A percentile compares a stretch with the other conserved stretches of the same genome.
These are phyloP conservation scores for Hypselothyrea guttata DNA, from an alignment of 2,888 invertebrate genomes.

Conservation along the genomic window DNA sequence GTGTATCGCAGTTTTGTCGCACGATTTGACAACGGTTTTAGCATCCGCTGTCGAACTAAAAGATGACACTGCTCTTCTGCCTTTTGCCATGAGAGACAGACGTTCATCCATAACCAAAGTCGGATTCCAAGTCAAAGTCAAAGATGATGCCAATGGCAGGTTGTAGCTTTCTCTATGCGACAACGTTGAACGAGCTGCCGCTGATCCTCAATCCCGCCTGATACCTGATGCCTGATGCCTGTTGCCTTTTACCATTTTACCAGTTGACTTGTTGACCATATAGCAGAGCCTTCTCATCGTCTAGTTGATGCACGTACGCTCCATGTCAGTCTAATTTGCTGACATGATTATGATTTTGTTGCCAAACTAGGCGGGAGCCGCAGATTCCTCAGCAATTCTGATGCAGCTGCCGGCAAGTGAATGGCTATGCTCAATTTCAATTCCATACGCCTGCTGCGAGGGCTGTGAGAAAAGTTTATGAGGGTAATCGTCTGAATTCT, in stretches of 20 bases:
- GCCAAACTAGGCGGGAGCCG: constrained; percentile 56
- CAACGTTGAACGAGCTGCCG: constrained; percentile 22
- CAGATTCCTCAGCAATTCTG: constrained; percentile 38
- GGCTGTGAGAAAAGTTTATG: constrained; percentile 25
- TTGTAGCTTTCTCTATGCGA: constrained; percentile 49
- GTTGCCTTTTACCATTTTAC: constrained; percentile 5
- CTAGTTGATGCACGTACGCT: constrained; percentile 74
- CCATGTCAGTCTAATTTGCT: constrained; percentile 76
- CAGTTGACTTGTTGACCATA: constrained; percentile 13
- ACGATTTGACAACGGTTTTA: constrained; percentile 67
- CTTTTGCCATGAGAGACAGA: constrained; percentile 51
- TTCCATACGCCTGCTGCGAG: constrained; percentile 35
- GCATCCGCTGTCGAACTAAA: constrained; percentile 72
- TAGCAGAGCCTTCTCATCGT: constrained; percentile 72
- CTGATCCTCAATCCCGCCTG: constrained; percentile 55
- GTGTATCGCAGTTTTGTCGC: constrained; percentile 63
- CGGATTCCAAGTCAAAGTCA: constrained; percentile 11
- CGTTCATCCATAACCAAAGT: constrained; percentile 63
- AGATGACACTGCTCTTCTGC: constrained; percentile 62
- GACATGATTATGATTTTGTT: constrained; percentile 76
- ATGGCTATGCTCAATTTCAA: constrained; percentile 49
- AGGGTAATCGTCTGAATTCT: too few relatives aligned
- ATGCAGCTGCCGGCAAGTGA: constrained; percentile 43
- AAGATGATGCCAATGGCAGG: constrained; percentile 36
- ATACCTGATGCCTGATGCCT: constrained; percentile 8